These are phyloP conservation scores for Aix galericulata DNA, from an alignment of 2,113 vertebrate species.

Conservation along the genomic window DNA sequence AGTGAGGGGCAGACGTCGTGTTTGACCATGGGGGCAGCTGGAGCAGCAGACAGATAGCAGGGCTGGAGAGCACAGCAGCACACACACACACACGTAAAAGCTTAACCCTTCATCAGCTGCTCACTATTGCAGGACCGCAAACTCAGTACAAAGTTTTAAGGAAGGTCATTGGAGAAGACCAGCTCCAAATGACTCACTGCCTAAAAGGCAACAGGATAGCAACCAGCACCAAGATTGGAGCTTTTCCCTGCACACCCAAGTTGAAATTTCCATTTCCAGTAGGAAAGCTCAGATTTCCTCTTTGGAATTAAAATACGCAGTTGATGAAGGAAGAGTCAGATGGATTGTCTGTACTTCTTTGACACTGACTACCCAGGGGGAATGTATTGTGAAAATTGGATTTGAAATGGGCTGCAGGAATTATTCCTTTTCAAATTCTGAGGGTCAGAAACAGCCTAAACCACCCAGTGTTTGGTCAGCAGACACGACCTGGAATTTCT, in stretches of 20 bases:
- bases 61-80: neutral
- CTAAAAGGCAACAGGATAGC: neutral
- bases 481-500: slow-evolving; percentile 47
- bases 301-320: neutral
- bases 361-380: neutral
- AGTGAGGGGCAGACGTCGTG: neutral
- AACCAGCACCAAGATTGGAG: neutral
- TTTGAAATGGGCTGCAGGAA: neutral
- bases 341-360: neutral
- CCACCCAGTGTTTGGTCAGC: slow-evolving; percentile 15
- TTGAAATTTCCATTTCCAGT: neutral
- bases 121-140: neutral
- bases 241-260: neutral
- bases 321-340: neutral
- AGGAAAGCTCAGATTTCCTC: neutral
- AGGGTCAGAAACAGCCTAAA: neutral
- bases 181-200: neutral
- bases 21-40: slow-evolving; percentile 2
- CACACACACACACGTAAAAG: neutral
- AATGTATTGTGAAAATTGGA: neutral
- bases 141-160: neutral
- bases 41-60: neutral
- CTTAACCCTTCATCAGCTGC: slow-evolving; percentile 24
- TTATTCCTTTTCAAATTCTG: neutral
- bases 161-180: neutral